Percentiles rank a stretch among this genome's conserved stretches.
These are phyloP conservation scores for Mimachlamys varia DNA, from an alignment of 2,888 invertebrate species.

Conservation along the genomic window DNA sequence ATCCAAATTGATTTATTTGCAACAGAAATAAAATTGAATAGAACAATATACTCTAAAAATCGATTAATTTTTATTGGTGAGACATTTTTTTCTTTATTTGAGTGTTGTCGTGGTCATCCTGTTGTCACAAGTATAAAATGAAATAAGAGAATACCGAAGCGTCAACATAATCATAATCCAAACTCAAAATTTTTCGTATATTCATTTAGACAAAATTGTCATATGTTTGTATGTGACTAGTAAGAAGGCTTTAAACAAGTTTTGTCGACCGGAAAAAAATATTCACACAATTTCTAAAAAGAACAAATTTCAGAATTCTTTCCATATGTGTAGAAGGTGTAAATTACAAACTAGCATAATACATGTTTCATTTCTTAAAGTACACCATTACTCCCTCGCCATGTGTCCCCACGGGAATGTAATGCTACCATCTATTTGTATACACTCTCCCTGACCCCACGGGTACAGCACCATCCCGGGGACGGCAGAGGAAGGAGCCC, in stretches of 20 bases:
- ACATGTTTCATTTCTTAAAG: constrained; percentile 7
- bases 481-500: not conserved
- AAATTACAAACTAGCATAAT: not conserved
- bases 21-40: too few relatives aligned
- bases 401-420: not conserved
- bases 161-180: too few relatives aligned
- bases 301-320: not conserved
- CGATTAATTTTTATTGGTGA: too few relatives aligned
- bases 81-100: too few relatives aligned
- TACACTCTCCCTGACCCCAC: not conserved
- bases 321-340: constrained; percentile 20
- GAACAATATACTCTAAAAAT: too few relatives aligned
- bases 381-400: not conserved
- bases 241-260: not conserved
- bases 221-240: too few relatives aligned
- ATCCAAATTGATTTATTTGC: too few relatives aligned
- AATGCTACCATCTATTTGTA: constrained; percentile 23
- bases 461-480: constrained; percentile 9
- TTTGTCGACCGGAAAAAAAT: not conserved
- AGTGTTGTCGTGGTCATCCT: too few relatives aligned
- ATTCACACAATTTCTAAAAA: constrained; percentile 1
- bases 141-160: too few relatives aligned
- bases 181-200: too few relatives aligned
- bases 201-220: too few relatives aligned
- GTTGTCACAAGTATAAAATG: too few relatives aligned